Evolutionary conservation across 2,888 invertebrate species (phyloP), one percentile per base, ranked within the genome.

Genomic region (Lutraria lutraria): DNA sequence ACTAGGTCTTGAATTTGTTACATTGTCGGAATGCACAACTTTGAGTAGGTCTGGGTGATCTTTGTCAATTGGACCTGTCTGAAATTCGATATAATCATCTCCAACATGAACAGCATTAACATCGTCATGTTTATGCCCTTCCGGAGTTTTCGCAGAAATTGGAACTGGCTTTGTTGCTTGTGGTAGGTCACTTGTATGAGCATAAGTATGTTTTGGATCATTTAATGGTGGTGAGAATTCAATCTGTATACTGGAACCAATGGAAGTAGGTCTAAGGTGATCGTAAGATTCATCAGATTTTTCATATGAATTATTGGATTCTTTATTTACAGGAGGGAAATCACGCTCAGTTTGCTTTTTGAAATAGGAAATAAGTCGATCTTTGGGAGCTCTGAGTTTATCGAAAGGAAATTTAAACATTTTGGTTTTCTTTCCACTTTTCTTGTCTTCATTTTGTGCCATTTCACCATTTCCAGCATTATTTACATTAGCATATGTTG

Each of bases 11-110:
- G 29, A 25, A 19, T 60, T 60, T 43, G 29, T 25, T 15, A 52
- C 34, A n/a, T 13, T n/a, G 13, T 60, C 43, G n/a, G 34, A n/a
- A 16, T 56, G 19, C 19, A 81, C n/a, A 19, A 13, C 19, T 63
- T 88, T 90, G n/a, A 88, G 29, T 15, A 88, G 52, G 52, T 86
- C 68, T 19, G 88, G 90, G 52, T 86, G 76, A 25, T 88, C 63
- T 56, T 84, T 72, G 54, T 88, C 88, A 0, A 54, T 68, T 53
- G 86, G 76, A n/a, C 84, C 88, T 52, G 68, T 84, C 53, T 88
- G 83, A 56, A 90, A 90, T 31, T 90, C 90, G 63, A 90, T 90
- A 52, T 90, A 90, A 3, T 72, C 56, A 85, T 90, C 90, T 25
- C 90, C 90, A 21, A 90, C 86, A 25, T 86, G 81, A 0, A 90